phyloP scores from a whole-genome alignment of 2,888 invertebrate genomes.

The Caradrina kadenii region DNA sequence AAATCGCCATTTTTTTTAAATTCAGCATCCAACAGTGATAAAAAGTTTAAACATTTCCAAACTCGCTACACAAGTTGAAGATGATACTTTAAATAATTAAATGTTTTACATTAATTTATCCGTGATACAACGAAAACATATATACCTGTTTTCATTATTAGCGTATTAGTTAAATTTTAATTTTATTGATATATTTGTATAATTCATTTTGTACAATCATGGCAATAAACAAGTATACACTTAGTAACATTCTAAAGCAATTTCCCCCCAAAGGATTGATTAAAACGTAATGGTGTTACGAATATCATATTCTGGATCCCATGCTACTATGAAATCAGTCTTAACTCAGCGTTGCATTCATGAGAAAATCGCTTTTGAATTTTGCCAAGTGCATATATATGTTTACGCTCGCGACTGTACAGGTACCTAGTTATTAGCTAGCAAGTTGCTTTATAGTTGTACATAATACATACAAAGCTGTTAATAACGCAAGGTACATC shows the following conservation, averaged over 20 bases:
- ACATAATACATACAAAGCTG: constrained; percentile 29
- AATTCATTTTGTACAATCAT: too few relatives aligned
- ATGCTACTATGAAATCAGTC: too few relatives aligned
- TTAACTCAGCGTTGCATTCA: too few relatives aligned
- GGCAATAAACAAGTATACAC: too few relatives aligned
- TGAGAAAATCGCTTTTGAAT: too few relatives aligned
- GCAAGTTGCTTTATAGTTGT: neutral
- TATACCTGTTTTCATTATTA: neutral
- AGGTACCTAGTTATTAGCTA: too few relatives aligned
- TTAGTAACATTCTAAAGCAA: too few relatives aligned
- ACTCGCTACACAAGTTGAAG: constrained; percentile 8
- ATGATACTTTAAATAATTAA: constrained; percentile 4
- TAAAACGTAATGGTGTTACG: too few relatives aligned
- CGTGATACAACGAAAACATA: neutral
- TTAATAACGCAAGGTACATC: constrained; percentile 32
- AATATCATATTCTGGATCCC: too few relatives aligned
- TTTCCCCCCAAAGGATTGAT: too few relatives aligned
- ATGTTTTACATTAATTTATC: constrained; percentile 20
- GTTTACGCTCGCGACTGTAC: too few relatives aligned
- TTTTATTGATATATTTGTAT: neutral
- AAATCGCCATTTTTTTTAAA: constrained; percentile 10
- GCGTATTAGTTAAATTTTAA: neutral
- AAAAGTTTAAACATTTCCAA: constrained; percentile 19
- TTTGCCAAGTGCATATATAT: too few relatives aligned
- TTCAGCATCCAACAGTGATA: constrained; percentile 10